A percentile compares a stretch with the other conserved stretches of the same genome.
These are phyloP conservation scores for Mesorhabditis sp. DNA, from an alignment of 2,888 invertebrate genomes.

Conservation along the genomic window DNA sequence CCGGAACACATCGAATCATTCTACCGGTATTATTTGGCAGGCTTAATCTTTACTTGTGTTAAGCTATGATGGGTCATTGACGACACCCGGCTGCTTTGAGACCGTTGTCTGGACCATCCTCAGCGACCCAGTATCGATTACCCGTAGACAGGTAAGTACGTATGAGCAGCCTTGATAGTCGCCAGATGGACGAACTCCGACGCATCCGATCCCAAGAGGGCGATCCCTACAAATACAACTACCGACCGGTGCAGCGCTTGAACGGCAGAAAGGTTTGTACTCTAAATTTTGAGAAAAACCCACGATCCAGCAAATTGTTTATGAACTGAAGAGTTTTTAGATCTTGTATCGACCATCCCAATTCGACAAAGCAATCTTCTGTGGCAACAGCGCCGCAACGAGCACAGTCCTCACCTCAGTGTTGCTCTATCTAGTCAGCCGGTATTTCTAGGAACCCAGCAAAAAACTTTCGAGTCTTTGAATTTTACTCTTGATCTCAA, in stretches of 20 bases:
- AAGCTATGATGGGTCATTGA: constrained; percentile 56
- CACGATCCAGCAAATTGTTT: not conserved
- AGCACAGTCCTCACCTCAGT: too few relatives aligned
- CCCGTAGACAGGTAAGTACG: constrained; percentile 25
- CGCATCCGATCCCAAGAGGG: constrained; percentile 21
- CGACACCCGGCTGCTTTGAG: constrained; percentile 54
- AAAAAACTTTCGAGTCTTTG: too few relatives aligned
- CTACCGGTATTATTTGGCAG: constrained; percentile 18
- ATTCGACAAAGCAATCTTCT: not conserved
- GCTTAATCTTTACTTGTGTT: constrained; percentile 10
- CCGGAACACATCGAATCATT: constrained; percentile 35
- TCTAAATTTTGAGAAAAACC: too few relatives aligned
- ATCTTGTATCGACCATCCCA: constrained; percentile 1
- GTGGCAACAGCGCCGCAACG: not conserved
- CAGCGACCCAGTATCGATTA: constrained; percentile 51
- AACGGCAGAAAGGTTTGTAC: constrained; percentile 44
- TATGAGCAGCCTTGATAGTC: not conserved
- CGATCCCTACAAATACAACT: constrained; percentile 35
- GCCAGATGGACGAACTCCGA: constrained; percentile 33
- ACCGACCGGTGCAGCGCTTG: constrained; percentile 48
- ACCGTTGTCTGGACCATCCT: constrained; percentile 55
- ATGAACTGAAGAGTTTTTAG: constrained; percentile 5
- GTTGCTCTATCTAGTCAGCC: too few relatives aligned
- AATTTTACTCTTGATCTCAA: too few relatives aligned
- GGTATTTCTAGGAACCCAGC: too few relatives aligned